These are phyloP conservation scores for Patella depressa DNA, from an alignment of 2,888 invertebrate species.

Conservation along the genomic window DNA sequence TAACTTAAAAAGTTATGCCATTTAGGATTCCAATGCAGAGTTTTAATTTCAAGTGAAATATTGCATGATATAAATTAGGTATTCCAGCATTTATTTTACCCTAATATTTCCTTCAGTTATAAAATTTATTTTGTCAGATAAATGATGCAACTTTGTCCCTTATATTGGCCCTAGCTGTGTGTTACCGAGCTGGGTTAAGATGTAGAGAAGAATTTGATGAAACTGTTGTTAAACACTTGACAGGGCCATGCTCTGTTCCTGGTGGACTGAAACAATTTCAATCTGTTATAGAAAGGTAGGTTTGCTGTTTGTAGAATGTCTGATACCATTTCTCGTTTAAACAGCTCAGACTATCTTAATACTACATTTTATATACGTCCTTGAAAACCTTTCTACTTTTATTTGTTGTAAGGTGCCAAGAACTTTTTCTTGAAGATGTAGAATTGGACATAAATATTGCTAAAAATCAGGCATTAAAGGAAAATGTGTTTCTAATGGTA, in stretches of 20 bases:
- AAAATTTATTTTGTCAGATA: not conserved
- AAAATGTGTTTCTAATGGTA: constrained; percentile 70
- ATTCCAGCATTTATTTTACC: too few relatives aligned
- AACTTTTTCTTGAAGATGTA: constrained; percentile 59
- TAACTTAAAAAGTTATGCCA: too few relatives aligned
- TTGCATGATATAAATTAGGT: too few relatives aligned
- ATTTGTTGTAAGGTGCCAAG: constrained; percentile 55
- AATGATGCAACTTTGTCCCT: constrained; percentile 52
- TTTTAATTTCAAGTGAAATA: too few relatives aligned
- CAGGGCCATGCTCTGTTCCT: constrained; percentile 43
- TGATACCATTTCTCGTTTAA: too few relatives aligned
- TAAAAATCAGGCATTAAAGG: constrained; percentile 64
- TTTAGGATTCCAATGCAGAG: too few relatives aligned
- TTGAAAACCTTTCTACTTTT: not conserved
- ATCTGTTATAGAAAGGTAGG: constrained; percentile 29
- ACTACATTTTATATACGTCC: too few relatives aligned
- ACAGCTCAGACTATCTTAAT: too few relatives aligned
- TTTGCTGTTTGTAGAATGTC: too few relatives aligned
- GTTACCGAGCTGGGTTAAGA: constrained; percentile 60
- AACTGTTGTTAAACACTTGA: constrained; percentile 45
- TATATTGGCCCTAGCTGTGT: constrained; percentile 61
- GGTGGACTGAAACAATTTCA: constrained; percentile 42
- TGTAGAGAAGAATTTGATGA: constrained; percentile 50
- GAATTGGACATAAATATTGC: constrained; percentile 63
- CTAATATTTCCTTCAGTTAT: too few relatives aligned